Base-by-base conservation (phyloP, 23 tunicate genomes). In the Halocynthia roretzi region DNA sequence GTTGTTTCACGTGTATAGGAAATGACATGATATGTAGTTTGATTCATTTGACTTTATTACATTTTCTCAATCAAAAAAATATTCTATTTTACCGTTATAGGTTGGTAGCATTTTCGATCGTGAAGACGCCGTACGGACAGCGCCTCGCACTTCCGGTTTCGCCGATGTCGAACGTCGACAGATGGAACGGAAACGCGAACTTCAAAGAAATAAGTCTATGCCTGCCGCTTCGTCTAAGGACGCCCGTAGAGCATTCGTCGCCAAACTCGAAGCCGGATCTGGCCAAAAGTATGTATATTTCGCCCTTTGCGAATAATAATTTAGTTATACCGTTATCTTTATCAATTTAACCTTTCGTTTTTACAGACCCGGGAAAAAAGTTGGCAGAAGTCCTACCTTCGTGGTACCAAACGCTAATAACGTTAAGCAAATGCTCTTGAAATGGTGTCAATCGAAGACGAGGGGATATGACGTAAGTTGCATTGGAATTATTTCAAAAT, bases 391-490 rank as follows among this genome's bases (percentile, higher is more conserved):
- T 53, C 98, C 98, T 5, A 83, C 98, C 6, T 83, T 80, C 54
- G 88, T 92, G 40, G 98, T 92, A 31, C 98, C 91, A 10, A 83
- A 83, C 73, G 98, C 98, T 6, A 86, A 92, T 90, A 92, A 92
- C 77, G 93, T 89, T 61, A 96, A 96, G 64, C 91, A 85, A 69
- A 69, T 87, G 81, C 80, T 96, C 53, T 81, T 96, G n/a, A 89
- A 87, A 67, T 96, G 99, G 99, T 87, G 94, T 68, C 93, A 87
- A 77, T 83, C 88, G 15, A 94, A 94, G 71, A 87, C 95, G 20
- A 71, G 86, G 56, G 85, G 82, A 19, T 94, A 94, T 53, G 86
- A 80, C 63, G 91, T 94, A 54, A 58, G 93, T 22, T 56, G 70
- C 14, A 17, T 17, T 56, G 7, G 0, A 68, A 15, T 14, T 2